Conservation (phyloP, 1,140 invertebrate genomes). For the Scaptomyza montana region DNA sequence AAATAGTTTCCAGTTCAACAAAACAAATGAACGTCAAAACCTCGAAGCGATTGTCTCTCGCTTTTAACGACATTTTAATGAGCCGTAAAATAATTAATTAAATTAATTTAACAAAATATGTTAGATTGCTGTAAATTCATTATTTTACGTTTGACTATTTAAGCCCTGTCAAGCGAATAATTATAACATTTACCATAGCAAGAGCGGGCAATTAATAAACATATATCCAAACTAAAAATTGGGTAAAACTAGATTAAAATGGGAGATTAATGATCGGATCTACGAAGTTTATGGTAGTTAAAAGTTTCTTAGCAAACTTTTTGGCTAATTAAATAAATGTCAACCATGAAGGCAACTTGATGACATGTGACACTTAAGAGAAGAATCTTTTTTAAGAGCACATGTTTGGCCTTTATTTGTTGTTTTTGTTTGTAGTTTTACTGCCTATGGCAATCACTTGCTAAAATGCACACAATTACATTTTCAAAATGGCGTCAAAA, state of each 20-base stretch:
- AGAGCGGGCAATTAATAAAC: too few relatives aligned
- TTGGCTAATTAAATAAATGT: conserved; percentile 10
- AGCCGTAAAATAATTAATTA: conserved; percentile 70
- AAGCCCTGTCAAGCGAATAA: conserved; percentile 29
- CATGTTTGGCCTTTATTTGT: background rate
- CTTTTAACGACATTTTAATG: conserved; percentile 77
- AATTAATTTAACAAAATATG: conserved; percentile 57
- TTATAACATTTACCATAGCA: conserved; percentile 34
- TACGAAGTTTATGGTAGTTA: background rate
- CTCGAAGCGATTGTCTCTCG: conserved; percentile 36
- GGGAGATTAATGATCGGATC: conserved; percentile 39
- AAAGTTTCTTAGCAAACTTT: background rate
- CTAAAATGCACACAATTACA: conserved; percentile 61
- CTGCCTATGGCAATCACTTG: conserved; percentile 48
- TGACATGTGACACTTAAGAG: conserved; percentile 8
- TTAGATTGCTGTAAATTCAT: conserved; percentile 40
- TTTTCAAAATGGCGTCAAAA: conserved; percentile 78
- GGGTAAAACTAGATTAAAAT: conserved; percentile 39
- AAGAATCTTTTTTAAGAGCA: background rate
- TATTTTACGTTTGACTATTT: conserved; percentile 50
- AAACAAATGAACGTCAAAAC: conserved; percentile 39
- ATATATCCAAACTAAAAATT: conserved; percentile 16
- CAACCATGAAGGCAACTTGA: background rate
- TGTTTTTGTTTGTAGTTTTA: conserved; percentile 10
- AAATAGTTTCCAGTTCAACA: background rate